Percentiles rank a stretch among this genome's conserved stretches.
These are phyloP conservation scores for Threskiornis aethiopicus DNA, from an alignment of 2,797 vertebrate genomes.

Conservation along the genomic window DNA sequence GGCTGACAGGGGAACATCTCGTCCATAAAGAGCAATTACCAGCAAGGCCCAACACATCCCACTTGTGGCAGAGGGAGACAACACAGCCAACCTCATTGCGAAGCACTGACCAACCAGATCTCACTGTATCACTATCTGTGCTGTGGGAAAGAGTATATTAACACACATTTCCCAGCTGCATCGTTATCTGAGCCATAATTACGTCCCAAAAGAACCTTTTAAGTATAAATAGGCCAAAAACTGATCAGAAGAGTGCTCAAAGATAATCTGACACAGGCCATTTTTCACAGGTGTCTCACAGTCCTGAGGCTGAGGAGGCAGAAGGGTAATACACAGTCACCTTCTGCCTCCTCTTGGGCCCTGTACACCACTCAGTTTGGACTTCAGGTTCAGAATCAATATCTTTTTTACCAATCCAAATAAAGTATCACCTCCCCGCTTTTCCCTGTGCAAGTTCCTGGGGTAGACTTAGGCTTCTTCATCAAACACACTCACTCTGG, in stretches of 20 bases:
- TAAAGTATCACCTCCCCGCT: not conserved
- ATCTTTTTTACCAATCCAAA: not conserved
- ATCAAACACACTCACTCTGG: not conserved
- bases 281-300: not conserved
- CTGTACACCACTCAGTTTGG: not conserved
- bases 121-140: not conserved
- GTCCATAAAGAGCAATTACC: not conserved
- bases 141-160: not conserved
- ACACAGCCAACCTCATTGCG: not conserved
- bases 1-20: not conserved
- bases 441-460: not conserved
- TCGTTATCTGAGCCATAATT: not conserved
- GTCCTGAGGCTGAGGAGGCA: not conserved
- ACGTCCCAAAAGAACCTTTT: not conserved
- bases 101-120: not conserved
- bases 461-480: not conserved
- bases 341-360: not conserved
- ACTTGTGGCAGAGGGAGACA: accelerated
- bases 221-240: not conserved
- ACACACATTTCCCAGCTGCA: not conserved
- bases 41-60: not conserved
- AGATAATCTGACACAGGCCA: not conserved
- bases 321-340: not conserved
- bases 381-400: not conserved
- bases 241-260: not conserved